Evolutionary conservation across 2,888 invertebrate species (phyloP).

Genomic region (Dasypogon diadema): DNA sequence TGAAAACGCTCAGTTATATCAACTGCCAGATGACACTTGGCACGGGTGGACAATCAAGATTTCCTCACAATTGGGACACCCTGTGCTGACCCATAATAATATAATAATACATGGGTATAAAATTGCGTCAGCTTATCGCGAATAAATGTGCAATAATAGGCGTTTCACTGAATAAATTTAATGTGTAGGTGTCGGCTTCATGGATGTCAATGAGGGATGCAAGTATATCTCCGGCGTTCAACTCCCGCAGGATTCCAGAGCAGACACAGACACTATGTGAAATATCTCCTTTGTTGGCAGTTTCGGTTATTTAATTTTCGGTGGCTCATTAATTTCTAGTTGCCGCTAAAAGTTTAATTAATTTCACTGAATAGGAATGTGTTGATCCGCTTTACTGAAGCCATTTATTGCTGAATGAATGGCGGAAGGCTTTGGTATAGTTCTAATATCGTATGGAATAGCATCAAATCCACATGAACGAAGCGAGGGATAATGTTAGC

Average conservation of each 20-base stretch:
- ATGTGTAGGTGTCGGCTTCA: slow-evolving; percentile 14
- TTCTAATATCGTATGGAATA: no score
- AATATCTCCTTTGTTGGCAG: slow-evolving; percentile 34
- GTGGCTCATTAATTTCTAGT: slow-evolving; percentile 41
- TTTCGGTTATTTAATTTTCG: slow-evolving; percentile 42
- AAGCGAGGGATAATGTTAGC: no score
- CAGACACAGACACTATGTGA: slow-evolving; percentile 19
- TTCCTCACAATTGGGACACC: slow-evolving; percentile 1
- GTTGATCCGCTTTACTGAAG: background rate
- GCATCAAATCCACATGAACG: no score
- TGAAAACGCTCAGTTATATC: slow-evolving; percentile 4
- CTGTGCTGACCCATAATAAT: slow-evolving; percentile 39
- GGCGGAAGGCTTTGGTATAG: no score
- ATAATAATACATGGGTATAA: slow-evolving; percentile 25
- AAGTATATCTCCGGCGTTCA: slow-evolving; percentile 19
- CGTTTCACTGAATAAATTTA: slow-evolving; percentile 31
- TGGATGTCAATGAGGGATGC: slow-evolving; percentile 26
- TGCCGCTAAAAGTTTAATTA: slow-evolving; percentile 36
- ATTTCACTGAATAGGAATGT: slow-evolving; percentile 15
- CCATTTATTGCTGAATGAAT: no score
- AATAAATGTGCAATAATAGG: slow-evolving; percentile 35
- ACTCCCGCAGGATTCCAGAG: slow-evolving; percentile 1
- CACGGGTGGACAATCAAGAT: slow-evolving; percentile 9
- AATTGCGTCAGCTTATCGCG: slow-evolving; percentile 28
- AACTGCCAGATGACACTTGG: slow-evolving; percentile 21